A percentile compares a stretch with the other conserved stretches of the same genome.
Conservation (phyloP, 2,888 invertebrate species). For the Coenonympha glycerion region DNA sequence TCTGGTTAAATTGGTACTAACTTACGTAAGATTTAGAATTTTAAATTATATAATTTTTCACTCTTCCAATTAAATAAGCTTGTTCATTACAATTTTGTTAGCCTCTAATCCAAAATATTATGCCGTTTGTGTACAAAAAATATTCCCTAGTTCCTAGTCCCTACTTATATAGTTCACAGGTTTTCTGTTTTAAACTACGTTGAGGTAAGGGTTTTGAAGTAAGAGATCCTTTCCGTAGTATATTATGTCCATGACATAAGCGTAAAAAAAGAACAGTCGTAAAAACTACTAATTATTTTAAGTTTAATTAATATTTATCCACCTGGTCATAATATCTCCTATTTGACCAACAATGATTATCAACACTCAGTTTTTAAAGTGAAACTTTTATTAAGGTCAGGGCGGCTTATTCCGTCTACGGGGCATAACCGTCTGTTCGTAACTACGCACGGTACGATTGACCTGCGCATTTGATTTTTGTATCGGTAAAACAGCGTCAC, state of each 20-base stretch:
- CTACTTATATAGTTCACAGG: conserved; percentile 5
- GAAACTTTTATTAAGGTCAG: too few species aligned
- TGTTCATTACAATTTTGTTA: conserved; percentile 16
- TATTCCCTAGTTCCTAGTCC: neutral
- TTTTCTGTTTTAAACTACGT: conserved; percentile 2
- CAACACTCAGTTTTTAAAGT: too few species aligned
- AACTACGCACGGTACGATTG: too few species aligned
- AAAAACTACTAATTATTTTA: neutral
- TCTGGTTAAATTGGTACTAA: too few species aligned
- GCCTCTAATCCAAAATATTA: conserved; percentile 15
- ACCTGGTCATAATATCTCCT: too few species aligned
- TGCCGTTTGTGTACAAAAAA: neutral
- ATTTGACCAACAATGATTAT: too few species aligned
- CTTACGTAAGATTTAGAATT: too few species aligned
- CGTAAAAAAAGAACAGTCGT: conserved; percentile 3
- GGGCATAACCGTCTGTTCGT: too few species aligned
- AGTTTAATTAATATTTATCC: conserved; percentile 26
- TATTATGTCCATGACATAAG: conserved; percentile 13
- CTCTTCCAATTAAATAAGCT: neutral
- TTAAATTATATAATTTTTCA: neutral
- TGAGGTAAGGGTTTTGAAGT: conserved; percentile 12
- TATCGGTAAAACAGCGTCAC: too few species aligned
- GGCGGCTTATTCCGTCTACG: too few species aligned
- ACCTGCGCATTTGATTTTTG: too few species aligned
- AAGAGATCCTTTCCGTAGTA: conserved; percentile 14